Percentiles rank a stretch among this genome's conserved stretches.
phyloP scores from a whole-genome alignment of 1,140 invertebrate species.

The Anoplophora glabripennis region DNA sequence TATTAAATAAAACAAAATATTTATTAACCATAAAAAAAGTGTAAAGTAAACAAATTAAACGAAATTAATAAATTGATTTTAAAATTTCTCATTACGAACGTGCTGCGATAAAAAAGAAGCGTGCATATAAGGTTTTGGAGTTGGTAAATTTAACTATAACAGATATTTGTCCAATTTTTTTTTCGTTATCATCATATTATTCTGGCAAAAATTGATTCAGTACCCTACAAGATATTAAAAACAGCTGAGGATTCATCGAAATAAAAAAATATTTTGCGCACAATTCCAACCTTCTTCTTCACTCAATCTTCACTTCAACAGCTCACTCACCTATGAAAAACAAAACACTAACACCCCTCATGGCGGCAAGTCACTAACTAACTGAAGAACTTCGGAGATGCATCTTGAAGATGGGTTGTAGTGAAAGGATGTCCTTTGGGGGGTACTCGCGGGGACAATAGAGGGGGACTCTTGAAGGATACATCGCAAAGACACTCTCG shows the following conservation, averaged over 20 bases:
- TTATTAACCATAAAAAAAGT: too few relatives aligned
- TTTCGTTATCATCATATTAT: too few relatives aligned
- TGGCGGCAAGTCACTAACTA: conserved; percentile 40
- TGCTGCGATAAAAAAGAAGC: neutral
- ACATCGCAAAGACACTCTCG: conserved; percentile 2
- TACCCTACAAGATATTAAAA: neutral
- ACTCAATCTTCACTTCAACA: conserved; percentile 16
- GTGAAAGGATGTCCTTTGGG: conserved; percentile 28
- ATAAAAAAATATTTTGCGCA: conserved; percentile 1
- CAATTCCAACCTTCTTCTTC: neutral
- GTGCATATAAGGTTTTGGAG: neutral
- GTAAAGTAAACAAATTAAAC: too few relatives aligned
- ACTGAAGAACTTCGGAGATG: conserved; percentile 39
- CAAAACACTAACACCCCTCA: conserved; percentile 44
- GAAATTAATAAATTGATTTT: too few relatives aligned
- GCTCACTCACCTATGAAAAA: conserved; percentile 44
- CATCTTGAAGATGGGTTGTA: conserved; percentile 22
- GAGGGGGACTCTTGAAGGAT: conserved; percentile 11
- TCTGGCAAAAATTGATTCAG: too few relatives aligned
- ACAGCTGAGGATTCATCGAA: neutral
- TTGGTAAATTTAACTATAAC: conserved; percentile 3
- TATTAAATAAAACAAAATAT: too few relatives aligned
- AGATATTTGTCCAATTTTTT: conserved; percentile 3
- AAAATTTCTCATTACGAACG: too few relatives aligned
- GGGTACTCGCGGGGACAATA: neutral